Conservation (phyloP, 2,113 vertebrate genomes). For the Syngnathus floridae region DNA sequence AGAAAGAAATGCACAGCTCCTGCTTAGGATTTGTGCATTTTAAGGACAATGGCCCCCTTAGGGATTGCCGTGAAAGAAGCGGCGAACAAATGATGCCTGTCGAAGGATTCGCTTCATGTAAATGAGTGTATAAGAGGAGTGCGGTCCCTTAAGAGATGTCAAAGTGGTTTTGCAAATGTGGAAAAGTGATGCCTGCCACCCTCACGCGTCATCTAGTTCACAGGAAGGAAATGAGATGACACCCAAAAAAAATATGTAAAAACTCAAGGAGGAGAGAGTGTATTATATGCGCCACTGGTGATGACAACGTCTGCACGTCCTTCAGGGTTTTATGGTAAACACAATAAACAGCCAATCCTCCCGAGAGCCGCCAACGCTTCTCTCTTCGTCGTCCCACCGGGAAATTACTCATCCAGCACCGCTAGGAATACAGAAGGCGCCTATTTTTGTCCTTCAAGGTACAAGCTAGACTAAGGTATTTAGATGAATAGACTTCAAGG, state of each 20-base stretch:
- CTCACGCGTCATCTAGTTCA: slow-evolving; percentile 28
- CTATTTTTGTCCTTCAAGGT: not conserved
- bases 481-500: not conserved
- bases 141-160: slow-evolving; percentile 19
- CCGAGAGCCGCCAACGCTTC: slow-evolving; percentile 42
- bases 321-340: slow-evolving; percentile 58
- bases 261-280: slow-evolving; percentile 23
- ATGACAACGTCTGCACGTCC: slow-evolving; percentile 48
- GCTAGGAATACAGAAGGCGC: not conserved
- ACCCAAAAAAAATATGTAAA: slow-evolving; percentile 26
- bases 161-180: slow-evolving; percentile 29
- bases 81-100: slow-evolving; percentile 29
- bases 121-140: slow-evolving; percentile 29
- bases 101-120: slow-evolving; percentile 27
- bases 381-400: slow-evolving; percentile 10
- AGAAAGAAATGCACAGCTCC: slow-evolving; percentile 30
- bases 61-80: slow-evolving; percentile 22
- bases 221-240: slow-evolving; percentile 32
- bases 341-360: slow-evolving; percentile 59
- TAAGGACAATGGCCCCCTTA: slow-evolving; percentile 36
- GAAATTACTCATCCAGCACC: not conserved
- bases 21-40: slow-evolving; percentile 34
- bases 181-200: slow-evolving; percentile 33
- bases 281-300: slow-evolving; percentile 46
- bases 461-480: not conserved